A percentile compares a stretch with the other conserved stretches of the same genome.
These are phyloP conservation scores for Halictus rubicundus DNA, from an alignment of 1,140 invertebrate genomes.

Conservation along the genomic window DNA sequence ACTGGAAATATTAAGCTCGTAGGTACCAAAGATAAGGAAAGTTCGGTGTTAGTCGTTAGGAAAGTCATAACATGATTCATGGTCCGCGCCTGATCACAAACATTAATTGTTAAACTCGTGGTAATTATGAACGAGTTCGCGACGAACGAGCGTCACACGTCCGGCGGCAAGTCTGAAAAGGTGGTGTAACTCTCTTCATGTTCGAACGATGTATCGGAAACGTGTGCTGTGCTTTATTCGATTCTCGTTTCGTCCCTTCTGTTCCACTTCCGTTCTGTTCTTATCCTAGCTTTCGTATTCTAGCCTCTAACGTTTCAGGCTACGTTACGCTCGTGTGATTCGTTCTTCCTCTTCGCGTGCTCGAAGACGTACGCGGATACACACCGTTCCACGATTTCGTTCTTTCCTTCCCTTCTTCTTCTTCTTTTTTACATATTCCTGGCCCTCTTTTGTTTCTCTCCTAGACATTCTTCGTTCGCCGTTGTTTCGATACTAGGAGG, in stretches of 20 bases:
- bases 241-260: too few relatives aligned
- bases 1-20: slow-evolving; percentile 60
- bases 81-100: slow-evolving; percentile 33
- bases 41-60: slow-evolving; percentile 69
- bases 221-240: not conserved
- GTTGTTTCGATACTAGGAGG: not conserved
- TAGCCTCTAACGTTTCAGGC: not conserved
- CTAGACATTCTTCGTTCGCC: too few relatives aligned
- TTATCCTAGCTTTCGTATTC: not conserved
- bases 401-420: too few relatives aligned
- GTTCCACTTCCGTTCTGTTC: too few relatives aligned
- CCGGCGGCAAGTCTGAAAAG: not conserved
- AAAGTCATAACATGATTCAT: slow-evolving; percentile 52
- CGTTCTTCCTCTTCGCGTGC: not conserved
- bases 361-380: not conserved
- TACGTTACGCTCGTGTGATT: not conserved
- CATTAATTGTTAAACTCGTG: slow-evolving; percentile 28
- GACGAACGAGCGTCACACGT: not conserved
- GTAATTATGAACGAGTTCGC: not conserved
- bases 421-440: too few relatives aligned
- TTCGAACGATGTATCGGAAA: not conserved
- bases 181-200: not conserved
- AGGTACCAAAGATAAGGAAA: slow-evolving; percentile 72
- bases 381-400: too few relatives aligned
- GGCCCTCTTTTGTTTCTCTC: too few relatives aligned